A percentile compares a stretch with the other conserved stretches of the same genome.
Conservation (phyloP, 2,888 invertebrate genomes). For the Poecilus cupreus region DNA sequence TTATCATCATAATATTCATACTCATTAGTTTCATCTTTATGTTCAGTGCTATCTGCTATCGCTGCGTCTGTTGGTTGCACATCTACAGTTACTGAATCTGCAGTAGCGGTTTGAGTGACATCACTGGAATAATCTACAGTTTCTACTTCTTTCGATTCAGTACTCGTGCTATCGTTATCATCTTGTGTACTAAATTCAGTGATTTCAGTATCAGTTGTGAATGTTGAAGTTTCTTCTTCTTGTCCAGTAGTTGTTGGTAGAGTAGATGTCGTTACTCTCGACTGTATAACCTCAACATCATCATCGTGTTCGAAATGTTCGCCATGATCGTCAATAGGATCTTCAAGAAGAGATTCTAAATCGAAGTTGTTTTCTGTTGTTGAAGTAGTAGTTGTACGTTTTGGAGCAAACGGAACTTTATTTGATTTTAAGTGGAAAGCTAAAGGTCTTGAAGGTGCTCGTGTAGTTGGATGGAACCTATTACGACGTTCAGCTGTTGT, state of each 20-base stretch:
- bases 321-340: slow-evolving; percentile 74
- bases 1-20: slow-evolving; percentile 62
- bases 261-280: slow-evolving; percentile 62
- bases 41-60: slow-evolving; percentile 53
- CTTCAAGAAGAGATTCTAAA: slow-evolving; percentile 77
- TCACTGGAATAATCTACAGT: slow-evolving; percentile 46
- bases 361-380: slow-evolving; percentile 70
- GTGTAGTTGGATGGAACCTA: slow-evolving; percentile 66
- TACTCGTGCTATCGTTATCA: slow-evolving; percentile 61
- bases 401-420: slow-evolving; percentile 65
- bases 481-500: slow-evolving; percentile 66
- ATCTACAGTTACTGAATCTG: slow-evolving; percentile 6
- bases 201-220: slow-evolving; percentile 52
- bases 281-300: slow-evolving; percentile 76
- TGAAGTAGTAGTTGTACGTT: slow-evolving; percentile 66
- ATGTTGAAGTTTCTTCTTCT: slow-evolving; percentile 54
- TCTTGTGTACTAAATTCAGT: slow-evolving; percentile 58
- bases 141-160: slow-evolving; percentile 53
- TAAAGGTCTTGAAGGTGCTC: slow-evolving; percentile 64
- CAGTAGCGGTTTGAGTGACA: slow-evolving; percentile 3
- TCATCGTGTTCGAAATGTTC: slow-evolving; percentile 65
- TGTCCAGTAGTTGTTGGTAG: slow-evolving; percentile 46
- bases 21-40: slow-evolving; percentile 65
- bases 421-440: slow-evolving; percentile 65
- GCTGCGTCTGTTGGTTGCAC: slow-evolving; percentile 20